Evolutionary conservation across 2,888 invertebrate genomes (phyloP).

Genomic region (Orchesellides sinensis): DNA sequence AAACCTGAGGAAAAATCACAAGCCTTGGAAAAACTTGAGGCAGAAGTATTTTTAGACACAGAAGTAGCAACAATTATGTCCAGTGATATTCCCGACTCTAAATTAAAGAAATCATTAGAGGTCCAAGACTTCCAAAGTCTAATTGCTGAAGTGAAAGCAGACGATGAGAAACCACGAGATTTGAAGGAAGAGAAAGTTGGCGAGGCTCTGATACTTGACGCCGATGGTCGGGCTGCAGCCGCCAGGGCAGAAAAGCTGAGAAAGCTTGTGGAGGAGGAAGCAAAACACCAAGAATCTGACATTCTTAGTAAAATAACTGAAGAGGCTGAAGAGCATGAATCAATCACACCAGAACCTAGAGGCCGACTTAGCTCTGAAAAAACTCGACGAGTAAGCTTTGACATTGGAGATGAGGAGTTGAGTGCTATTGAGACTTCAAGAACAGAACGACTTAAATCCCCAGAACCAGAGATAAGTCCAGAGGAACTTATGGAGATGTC

Average conservation of each 20-base stretch:
- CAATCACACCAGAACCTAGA: background rate
- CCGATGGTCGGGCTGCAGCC: constrained; percentile 49
- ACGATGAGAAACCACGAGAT: constrained; percentile 18
- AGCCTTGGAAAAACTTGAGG: background rate
- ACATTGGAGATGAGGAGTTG: background rate
- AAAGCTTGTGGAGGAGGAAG: constrained; percentile 53
- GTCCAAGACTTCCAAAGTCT: constrained; percentile 59
- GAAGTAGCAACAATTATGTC: too few species aligned
- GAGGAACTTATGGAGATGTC: too few species aligned
- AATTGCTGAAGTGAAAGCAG: constrained; percentile 31
- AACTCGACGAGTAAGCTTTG: background rate
- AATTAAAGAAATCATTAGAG: constrained; percentile 61
- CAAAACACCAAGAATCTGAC: constrained; percentile 41
- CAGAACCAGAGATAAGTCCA: background rate
- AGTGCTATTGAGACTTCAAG: background rate
- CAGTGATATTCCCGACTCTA: background rate
- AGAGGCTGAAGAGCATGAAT: constrained; percentile 44
- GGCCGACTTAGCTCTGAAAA: background rate
- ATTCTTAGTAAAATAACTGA: constrained; percentile 42
- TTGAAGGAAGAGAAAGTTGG: constrained; percentile 49
- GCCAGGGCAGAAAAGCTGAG: constrained; percentile 48
- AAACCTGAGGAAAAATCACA: background rate
- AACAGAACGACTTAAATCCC: background rate
- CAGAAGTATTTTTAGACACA: background rate
- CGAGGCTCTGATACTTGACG: constrained; percentile 48